Evolutionary conservation across 2,113 vertebrate species (phyloP).

Genomic region (Tetraodon nigroviridis): DNA sequence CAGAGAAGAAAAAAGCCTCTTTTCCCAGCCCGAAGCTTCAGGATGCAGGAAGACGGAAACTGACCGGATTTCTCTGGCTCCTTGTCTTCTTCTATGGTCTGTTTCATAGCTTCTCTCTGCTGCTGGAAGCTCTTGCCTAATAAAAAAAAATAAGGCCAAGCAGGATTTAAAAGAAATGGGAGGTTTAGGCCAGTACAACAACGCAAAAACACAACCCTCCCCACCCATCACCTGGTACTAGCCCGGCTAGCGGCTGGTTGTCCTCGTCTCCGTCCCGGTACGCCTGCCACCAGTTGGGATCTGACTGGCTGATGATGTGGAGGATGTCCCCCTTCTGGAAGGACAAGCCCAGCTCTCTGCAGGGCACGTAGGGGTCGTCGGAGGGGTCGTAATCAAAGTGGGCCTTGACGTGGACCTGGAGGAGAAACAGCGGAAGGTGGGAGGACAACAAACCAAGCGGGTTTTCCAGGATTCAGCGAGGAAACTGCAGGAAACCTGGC

Average conservation of each 20-base stretch:
- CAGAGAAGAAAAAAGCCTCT: too few species aligned
- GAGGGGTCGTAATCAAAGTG: conserved; percentile 99
- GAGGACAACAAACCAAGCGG: fast-evolving
- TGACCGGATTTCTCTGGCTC: conserved; percentile 96
- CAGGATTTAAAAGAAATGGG: neutral
- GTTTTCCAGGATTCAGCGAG: neutral
- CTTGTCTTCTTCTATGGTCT: conserved; percentile 98
- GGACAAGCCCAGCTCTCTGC: conserved; percentile 91
- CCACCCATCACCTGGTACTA: conserved; percentile 84
- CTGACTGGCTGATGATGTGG: conserved; percentile 96
- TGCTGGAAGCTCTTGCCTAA: conserved; percentile 97
- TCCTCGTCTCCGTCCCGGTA: conserved; percentile 98
- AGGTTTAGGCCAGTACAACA: neutral
- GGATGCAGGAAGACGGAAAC: neutral
- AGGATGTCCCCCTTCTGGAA: conserved; percentile 99
- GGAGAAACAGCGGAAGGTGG: neutral
- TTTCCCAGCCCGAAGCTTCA: too few species aligned
- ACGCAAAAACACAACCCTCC: neutral
- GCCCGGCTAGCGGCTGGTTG: conserved; percentile 93
- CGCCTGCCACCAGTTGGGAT: conserved; percentile 99
- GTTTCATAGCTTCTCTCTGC: conserved; percentile 99
- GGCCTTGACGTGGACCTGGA: conserved; percentile 91
- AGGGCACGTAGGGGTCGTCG: conserved; percentile 96
- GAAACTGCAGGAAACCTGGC: neutral
- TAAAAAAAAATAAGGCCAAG: neutral